These are phyloP conservation scores for Nebria ingens DNA, from an alignment of 1,140 invertebrate genomes.

Conservation along the genomic window DNA sequence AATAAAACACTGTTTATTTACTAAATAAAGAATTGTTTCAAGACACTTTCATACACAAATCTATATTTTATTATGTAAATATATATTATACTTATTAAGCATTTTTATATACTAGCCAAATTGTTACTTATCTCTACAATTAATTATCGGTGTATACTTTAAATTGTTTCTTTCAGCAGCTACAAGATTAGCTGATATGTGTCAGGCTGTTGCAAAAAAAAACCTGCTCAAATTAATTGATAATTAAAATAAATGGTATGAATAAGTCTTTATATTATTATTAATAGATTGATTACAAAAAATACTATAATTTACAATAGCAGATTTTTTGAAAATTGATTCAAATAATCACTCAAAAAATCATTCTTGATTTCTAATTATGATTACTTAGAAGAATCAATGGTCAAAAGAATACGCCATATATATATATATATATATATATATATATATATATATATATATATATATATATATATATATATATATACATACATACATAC, in stretches of 20 bases:
- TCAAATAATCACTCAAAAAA: too few relatives aligned
- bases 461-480: background rate
- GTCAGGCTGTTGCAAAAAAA: too few relatives aligned
- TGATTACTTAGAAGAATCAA: too few relatives aligned
- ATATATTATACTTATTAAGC: background rate
- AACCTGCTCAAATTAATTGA: too few relatives aligned
- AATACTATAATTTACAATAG: too few relatives aligned
- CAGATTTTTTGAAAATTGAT: too few relatives aligned
- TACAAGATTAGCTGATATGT: background rate
- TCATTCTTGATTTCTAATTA: too few relatives aligned
- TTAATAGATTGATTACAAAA: too few relatives aligned
- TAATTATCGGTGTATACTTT: background rate
- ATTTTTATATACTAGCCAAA: background rate
- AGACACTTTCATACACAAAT: constrained; percentile 5
- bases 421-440: too few relatives aligned
- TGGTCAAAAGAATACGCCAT: too few relatives aligned
- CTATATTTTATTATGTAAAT: background rate
- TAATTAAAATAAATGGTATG: too few relatives aligned
- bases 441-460: background rate
- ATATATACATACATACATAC: background rate
- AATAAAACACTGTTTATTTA: constrained; percentile 1
- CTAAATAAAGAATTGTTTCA: constrained; percentile 1
- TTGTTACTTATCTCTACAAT: background rate
- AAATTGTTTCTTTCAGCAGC: background rate
- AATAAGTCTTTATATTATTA: too few relatives aligned